Evolutionary conservation across 2,888 invertebrate genomes (phyloP).

Genomic region (Thecocarcelia acutangulata): DNA sequence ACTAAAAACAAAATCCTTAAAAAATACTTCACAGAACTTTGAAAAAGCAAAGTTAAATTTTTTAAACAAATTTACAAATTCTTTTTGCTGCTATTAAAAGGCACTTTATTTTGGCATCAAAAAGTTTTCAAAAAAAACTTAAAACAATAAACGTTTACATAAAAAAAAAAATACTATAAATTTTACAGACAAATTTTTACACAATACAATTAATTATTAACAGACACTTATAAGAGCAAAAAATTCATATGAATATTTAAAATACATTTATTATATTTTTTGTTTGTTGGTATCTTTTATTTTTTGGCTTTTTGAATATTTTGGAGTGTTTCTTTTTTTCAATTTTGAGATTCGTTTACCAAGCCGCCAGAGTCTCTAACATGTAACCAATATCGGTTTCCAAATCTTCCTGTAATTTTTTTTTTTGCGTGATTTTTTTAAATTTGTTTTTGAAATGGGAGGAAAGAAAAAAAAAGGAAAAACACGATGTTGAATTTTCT

Average conservation of each 20-base stretch:
- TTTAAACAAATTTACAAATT: conserved; percentile 3
- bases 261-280: no score
- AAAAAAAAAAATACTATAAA: no score
- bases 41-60: conserved; percentile 12
- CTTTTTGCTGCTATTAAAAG: conserved; percentile 37
- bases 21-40: no score
- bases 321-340: conserved; percentile 43
- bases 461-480: conserved; percentile 47
- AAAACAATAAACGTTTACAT: no score
- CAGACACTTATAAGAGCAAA: conserved; percentile 5
- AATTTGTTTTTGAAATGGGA: conserved; percentile 32
- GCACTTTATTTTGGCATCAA: conserved; percentile 43
- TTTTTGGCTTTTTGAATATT: conserved; percentile 20
- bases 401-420: conserved; percentile 86
- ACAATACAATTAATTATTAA: conserved; percentile 19
- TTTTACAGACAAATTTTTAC: no score
- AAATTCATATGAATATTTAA: background rate
- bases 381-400: conserved; percentile 85
- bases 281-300: background rate
- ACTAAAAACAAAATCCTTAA: no score
- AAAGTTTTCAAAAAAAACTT: background rate
- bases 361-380: conserved; percentile 85
- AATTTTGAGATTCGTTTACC: conserved; percentile 76
- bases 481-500: conserved; percentile 50
- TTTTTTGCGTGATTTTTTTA: conserved; percentile 43